Evolutionary conservation across 2,797 vertebrate species (phyloP).

Genomic region (Anolis apletophallus): DNA sequence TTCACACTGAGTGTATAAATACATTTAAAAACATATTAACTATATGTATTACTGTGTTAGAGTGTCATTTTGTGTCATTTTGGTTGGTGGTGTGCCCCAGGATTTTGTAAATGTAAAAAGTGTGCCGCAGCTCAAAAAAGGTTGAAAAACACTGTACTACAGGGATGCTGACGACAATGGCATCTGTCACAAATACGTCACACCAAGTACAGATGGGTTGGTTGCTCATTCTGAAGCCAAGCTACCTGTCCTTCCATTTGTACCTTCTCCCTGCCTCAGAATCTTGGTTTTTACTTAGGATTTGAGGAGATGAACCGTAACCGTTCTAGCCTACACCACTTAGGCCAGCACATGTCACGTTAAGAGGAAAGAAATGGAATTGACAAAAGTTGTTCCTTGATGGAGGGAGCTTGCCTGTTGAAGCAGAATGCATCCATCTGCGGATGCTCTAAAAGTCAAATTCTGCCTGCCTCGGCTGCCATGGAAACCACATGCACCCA

Average conservation of each 20-base stretch:
- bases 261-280: not conserved
- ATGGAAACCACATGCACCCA: slow-evolving; percentile 25
- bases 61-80: no score
- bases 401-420: not conserved
- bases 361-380: slow-evolving; percentile 6
- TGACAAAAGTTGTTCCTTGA: not conserved
- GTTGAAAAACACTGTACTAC: no score
- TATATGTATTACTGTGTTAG: no score
- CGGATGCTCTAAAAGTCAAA: not conserved
- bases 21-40: no score
- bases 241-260: not conserved
- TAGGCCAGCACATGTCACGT: no score
- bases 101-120: no score
- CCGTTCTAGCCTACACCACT: no score
- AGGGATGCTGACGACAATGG: not conserved
- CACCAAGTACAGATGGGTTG: not conserved
- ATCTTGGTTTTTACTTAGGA: not conserved
- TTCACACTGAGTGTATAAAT: no score
- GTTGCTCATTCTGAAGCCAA: no score
- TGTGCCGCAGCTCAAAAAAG: no score
- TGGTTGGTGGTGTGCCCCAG: no score
- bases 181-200: not conserved
- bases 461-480: slow-evolving; percentile 28
- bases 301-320: not conserved
- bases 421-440: not conserved